Conservation (phyloP, 2,888 invertebrate genomes). For the Lochmaea capreae region DNA sequence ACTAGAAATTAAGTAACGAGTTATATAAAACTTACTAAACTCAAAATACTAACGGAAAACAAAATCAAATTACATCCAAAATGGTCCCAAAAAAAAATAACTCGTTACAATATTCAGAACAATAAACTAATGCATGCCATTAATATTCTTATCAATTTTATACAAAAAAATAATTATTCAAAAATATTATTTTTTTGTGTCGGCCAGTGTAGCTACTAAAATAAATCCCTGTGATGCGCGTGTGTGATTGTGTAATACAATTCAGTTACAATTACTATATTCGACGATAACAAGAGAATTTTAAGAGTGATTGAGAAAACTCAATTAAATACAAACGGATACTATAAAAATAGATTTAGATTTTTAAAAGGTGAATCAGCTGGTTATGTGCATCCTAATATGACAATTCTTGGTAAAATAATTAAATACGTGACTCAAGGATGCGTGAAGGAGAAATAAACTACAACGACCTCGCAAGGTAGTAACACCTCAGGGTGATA, state of each 20-base stretch:
- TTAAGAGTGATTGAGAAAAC: neutral
- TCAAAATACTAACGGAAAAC: no score
- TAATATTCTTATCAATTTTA: no score
- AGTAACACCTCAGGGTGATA: neutral
- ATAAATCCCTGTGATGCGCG: neutral
- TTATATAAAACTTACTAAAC: no score
- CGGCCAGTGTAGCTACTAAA: neutral
- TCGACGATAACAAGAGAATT: neutral
- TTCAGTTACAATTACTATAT: neutral
- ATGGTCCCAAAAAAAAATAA: no score
- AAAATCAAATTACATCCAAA: no score
- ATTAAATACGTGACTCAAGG: conserved; percentile 7
- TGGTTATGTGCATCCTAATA: neutral
- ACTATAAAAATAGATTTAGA: conserved; percentile 1
- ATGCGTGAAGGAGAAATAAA: conserved; percentile 2
- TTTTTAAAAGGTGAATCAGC: conserved; percentile 4
- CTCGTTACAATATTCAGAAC: no score
- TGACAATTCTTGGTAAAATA: neutral
- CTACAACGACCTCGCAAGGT: conserved; percentile 1
- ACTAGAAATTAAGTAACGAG: no score
- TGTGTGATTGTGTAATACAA: neutral
- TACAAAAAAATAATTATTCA: neutral
- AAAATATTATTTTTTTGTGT: neutral
- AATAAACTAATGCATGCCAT: no score
- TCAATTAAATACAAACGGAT: neutral